Conservation (phyloP, 2,113 vertebrate species). For the Manacus vitellinus region DNA sequence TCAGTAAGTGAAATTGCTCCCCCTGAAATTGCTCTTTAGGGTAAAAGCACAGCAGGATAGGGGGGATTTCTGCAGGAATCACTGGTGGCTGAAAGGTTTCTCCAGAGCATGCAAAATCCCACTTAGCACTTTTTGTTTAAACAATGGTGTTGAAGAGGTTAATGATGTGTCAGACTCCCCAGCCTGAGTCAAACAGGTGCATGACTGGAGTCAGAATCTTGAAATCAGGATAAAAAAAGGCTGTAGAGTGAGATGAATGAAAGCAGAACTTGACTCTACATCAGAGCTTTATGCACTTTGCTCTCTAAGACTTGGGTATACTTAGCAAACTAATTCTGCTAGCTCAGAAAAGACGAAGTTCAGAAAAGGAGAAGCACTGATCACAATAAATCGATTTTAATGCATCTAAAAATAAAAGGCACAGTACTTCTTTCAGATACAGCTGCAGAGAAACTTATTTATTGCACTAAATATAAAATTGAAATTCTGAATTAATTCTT, state of each 20-base stretch:
- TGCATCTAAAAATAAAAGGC: slow-evolving; percentile 43
- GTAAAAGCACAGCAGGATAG: background rate
- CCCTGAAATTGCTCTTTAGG: background rate
- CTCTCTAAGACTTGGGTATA: background rate
- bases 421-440: background rate
- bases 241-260: background rate
- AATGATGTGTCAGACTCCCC: background rate
- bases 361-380: slow-evolving; percentile 22
- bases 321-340: slow-evolving; percentile 16
- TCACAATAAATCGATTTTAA: slow-evolving; percentile 46
- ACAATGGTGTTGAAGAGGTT: background rate
- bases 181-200: background rate
- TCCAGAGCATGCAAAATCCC: background rate
- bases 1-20: background rate
- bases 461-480: background rate
- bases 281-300: background rate
- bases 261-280: background rate
- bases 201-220: background rate
- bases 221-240: background rate
- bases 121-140: background rate
- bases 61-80: background rate
- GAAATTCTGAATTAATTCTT: background rate
- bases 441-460: slow-evolving; percentile 21
- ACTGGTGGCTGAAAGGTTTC: background rate
- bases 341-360: slow-evolving; percentile 37